Conservation (phyloP, 2,888 invertebrate genomes). For the Dysmachus trigonus region DNA sequence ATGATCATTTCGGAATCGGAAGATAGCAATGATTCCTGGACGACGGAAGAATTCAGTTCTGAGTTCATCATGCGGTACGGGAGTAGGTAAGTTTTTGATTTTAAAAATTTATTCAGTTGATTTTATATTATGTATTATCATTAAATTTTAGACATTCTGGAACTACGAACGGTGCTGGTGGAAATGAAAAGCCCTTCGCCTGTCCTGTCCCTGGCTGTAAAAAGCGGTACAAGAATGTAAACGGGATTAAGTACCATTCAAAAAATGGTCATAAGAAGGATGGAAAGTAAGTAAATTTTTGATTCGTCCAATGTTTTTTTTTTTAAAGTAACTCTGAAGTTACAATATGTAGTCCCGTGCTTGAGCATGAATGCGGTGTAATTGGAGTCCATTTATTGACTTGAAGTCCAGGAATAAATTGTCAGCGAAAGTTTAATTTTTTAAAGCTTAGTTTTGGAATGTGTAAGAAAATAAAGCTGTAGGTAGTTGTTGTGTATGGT, state of each 20-base stretch:
- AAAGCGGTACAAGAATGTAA: conserved; percentile 87
- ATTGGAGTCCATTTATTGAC: not conserved
- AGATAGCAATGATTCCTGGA: conserved; percentile 85
- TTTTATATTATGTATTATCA: not conserved
- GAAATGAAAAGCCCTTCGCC: conserved; percentile 79
- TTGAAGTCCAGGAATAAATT: too few relatives aligned
- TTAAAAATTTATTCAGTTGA: not conserved
- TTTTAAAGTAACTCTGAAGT: not conserved
- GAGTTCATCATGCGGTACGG: conserved; percentile 82
- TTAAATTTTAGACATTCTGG: conserved; percentile 64
- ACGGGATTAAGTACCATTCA: conserved; percentile 88
- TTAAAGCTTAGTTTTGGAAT: too few relatives aligned
- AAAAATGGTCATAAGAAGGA: conserved; percentile 88
- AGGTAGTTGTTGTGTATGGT: too few relatives aligned
- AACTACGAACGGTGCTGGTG: conserved; percentile 65
- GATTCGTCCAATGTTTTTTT: not conserved
- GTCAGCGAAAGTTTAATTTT: too few relatives aligned
- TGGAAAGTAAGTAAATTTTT: conserved; percentile 72
- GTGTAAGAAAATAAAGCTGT: too few relatives aligned
- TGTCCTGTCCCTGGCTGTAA: conserved; percentile 88
- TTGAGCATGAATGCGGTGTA: not conserved
- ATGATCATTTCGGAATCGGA: conserved; percentile 76
- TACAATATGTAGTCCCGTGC: not conserved
- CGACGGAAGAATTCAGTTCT: conserved; percentile 81
- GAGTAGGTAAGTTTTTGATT: conserved; percentile 65